phyloP scores from a whole-genome alignment of 2,113 vertebrate genomes.

The Tragelaphus imberbis region DNA sequence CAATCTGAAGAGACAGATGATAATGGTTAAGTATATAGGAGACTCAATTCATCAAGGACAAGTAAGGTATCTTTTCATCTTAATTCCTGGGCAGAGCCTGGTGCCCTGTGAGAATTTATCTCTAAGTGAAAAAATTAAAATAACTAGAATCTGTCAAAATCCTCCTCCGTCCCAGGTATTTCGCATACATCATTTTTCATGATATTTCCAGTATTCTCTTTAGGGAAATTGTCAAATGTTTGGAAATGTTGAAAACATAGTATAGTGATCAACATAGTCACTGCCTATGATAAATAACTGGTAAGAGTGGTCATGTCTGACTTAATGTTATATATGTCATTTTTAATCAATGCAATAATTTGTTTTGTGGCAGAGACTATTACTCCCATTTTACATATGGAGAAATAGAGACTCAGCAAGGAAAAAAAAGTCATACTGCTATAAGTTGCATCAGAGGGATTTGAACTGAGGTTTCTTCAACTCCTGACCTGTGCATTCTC shows the following conservation, averaged over 20 bases:
- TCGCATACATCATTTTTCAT: neutral
- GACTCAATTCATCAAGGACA: neutral
- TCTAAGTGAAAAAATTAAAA: neutral
- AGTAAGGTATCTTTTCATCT: neutral
- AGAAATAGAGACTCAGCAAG: neutral
- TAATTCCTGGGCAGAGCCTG: neutral
- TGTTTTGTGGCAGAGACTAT: neutral
- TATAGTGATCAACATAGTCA: neutral
- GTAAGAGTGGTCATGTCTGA: neutral
- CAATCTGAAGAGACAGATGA: neutral
- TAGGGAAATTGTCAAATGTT: neutral
- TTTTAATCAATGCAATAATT: neutral
- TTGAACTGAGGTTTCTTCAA: neutral
- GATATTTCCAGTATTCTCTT: constrained; percentile 14
- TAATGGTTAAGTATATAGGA: neutral
- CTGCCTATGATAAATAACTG: neutral
- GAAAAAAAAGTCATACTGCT: neutral
- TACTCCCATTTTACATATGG: neutral
- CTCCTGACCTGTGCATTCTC: neutral
- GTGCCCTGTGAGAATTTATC: neutral
- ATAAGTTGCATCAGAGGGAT: neutral
- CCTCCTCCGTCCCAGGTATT: neutral
- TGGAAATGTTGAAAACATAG: neutral
- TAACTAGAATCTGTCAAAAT: neutral
- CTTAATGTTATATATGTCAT: neutral